Evolutionary conservation across 2,113 vertebrate species (phyloP), one percentile per base, ranked within the genome.

Genomic region (Benitochromis conjunctus): DNA sequence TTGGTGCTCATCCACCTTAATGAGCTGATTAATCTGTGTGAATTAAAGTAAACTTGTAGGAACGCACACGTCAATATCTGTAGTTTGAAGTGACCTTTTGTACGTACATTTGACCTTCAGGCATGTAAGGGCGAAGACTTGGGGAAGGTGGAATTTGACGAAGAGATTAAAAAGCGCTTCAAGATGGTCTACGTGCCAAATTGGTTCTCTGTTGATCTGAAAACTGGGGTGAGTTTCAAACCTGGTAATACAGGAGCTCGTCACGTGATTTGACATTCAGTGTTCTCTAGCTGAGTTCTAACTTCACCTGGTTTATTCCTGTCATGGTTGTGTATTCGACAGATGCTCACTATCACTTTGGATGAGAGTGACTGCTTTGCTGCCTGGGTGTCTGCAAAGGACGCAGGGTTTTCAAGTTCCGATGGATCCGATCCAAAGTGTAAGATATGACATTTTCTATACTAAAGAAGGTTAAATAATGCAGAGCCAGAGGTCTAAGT

Each of bases 121-220:
- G 98, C 99, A 4, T 99, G 99, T 86, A 99, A 99, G 94, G 98
- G 98, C 14, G 98, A 99, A 96, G 99, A 99, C 88, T 95, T 99
- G 84, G 99, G 99, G 13, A 99, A 99, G 95, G 97, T 99, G 89
- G 98, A 99, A 92, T 99, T 99, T 94, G 99, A 99, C 82, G 99
- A 99, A 93, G 99, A 99, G 96, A 97, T 99, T 89, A 99, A 99
- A 92, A 99, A 99, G 93, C 97, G 97, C 83, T 99, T 99, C 96
- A 99, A 99, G 96, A 99, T 99, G 98, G 98, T 99, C 11, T 99
- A 99, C 82, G 99, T 99, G 93, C 99, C 99, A 94, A 99, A 99
- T 91, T 99, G 98, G 99, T 99, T 99, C 95, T 99, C 98, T 34
- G 99, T 99, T 53, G 99, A 99, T 94, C 96, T 99, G 89, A 99